Evolutionary conservation across 35 echinoderm and acorn worm species (phyloP).

Genomic region (Ophioderma brevispina): DNA sequence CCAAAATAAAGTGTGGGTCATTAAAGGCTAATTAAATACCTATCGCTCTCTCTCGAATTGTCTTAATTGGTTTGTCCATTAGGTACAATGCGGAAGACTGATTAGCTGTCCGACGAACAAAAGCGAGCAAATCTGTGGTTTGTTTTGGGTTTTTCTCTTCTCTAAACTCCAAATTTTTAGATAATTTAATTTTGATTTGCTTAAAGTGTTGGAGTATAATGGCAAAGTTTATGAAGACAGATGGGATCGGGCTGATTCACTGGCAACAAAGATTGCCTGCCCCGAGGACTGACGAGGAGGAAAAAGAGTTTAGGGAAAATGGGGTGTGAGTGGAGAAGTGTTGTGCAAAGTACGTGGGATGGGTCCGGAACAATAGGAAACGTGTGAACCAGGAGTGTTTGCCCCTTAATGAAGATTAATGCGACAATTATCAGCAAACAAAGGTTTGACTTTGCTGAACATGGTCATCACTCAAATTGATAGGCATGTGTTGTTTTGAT

Average conservation of each 20-base stretch:
- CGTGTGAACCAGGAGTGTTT: neutral
- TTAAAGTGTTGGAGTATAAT: neutral
- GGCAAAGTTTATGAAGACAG: neutral
- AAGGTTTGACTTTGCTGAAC: neutral
- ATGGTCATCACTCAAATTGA: no score
- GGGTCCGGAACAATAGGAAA: neutral
- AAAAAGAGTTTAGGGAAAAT: neutral
- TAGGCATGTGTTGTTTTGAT: no score
- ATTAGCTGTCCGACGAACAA: neutral
- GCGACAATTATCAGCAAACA: neutral
- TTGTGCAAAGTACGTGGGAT: neutral
- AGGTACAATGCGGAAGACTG: neutral
- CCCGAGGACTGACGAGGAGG: neutral
- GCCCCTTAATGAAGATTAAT: neutral
- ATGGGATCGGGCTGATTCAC: neutral
- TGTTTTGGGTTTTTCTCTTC: neutral
- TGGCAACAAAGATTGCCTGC: neutral
- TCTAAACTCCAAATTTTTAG: neutral
- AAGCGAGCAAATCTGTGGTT: neutral
- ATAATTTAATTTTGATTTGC: slow-evolving; percentile 8
- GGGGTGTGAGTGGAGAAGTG: neutral
- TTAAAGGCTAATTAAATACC: neutral
- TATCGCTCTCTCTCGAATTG: neutral
- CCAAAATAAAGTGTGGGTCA: slow-evolving; percentile 5
- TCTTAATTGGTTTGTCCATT: neutral